A percentile compares a stretch with the other conserved stretches of the same genome.
These are phyloP conservation scores for Petrosia ficiformis DNA, from an alignment of 37 sponge, comb jelly and placozoan species.

Conservation along the genomic window DNA sequence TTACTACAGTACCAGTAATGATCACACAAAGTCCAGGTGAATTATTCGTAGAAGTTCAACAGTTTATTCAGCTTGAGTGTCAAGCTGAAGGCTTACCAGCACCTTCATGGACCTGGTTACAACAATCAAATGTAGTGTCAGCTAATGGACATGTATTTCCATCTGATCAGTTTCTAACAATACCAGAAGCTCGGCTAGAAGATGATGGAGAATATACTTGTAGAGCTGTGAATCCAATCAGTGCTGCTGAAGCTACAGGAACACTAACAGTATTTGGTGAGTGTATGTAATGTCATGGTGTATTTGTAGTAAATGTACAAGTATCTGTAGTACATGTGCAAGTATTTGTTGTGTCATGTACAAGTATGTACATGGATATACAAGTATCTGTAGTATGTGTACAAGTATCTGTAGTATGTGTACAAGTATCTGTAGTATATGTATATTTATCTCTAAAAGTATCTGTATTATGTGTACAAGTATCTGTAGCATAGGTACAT, in stretches of 20 bases:
- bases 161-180: slow-evolving; percentile 10
- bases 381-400: too few species aligned
- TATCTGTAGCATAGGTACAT: too few species aligned
- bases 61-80: slow-evolving; percentile 35
- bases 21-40: slow-evolving; percentile 35
- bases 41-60: slow-evolving; percentile 1
- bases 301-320: not conserved
- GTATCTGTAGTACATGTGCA: not conserved
- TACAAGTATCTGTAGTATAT: too few species aligned
- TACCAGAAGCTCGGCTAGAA: slow-evolving; percentile 6
- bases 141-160: not conserved
- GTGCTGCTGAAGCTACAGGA: slow-evolving; percentile 2
- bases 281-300: not conserved
- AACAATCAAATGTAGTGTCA: not conserved
- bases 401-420: too few species aligned
- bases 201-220: slow-evolving; percentile 67
- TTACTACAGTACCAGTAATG: slow-evolving; percentile 41
- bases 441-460: too few species aligned
- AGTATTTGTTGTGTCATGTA: too few species aligned
- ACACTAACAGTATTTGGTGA: slow-evolving; percentile 46
- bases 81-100: slow-evolving; percentile 46
- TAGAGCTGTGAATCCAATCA: slow-evolving; percentile 43
- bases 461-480: too few species aligned
- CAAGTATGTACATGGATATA: too few species aligned
- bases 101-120: slow-evolving; percentile 41